Evolutionary conservation across 2,113 vertebrate genomes (phyloP).

Genomic region (Bufo gargarizans): DNA sequence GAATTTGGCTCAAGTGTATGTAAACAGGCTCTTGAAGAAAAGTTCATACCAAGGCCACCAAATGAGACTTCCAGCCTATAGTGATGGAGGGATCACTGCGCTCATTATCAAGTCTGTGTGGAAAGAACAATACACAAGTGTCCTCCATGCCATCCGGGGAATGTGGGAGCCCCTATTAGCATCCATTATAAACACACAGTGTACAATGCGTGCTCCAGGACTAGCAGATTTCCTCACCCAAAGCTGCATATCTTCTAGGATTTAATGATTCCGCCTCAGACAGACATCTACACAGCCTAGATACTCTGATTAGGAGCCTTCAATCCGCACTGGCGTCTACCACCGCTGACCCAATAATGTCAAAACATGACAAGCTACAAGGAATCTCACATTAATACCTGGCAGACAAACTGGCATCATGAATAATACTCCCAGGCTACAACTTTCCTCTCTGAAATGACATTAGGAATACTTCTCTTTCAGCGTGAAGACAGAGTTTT

Average conservation of each 20-base stretch:
- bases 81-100: not conserved
- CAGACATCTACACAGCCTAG: not conserved
- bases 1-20: not conserved
- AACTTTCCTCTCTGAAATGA: slow-evolving; percentile 7
- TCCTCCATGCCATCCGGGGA: not conserved
- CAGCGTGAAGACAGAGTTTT: not conserved
- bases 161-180: slow-evolving; percentile 1
- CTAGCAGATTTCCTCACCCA: not conserved
- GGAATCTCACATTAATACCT: slow-evolving; percentile 30
- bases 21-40: not conserved
- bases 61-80: not conserved
- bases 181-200: not conserved
- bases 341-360: slow-evolving; percentile 47
- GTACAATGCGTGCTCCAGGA: not conserved
- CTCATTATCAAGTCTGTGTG: not conserved
- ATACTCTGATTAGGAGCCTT: slow-evolving; percentile 5
- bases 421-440: slow-evolving; percentile 25
- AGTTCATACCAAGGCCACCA: slow-evolving; percentile 29
- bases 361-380: slow-evolving; percentile 27
- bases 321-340: slow-evolving; percentile 27
- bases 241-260: slow-evolving; percentile 4
- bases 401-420: slow-evolving; percentile 16
- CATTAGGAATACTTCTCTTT: slow-evolving; percentile 5
- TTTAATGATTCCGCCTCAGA: slow-evolving; percentile 1
- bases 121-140: slow-evolving; percentile 24